phyloP scores from a whole-genome alignment of 2,888 invertebrate genomes.

The Dermolepida albohirtum region DNA sequence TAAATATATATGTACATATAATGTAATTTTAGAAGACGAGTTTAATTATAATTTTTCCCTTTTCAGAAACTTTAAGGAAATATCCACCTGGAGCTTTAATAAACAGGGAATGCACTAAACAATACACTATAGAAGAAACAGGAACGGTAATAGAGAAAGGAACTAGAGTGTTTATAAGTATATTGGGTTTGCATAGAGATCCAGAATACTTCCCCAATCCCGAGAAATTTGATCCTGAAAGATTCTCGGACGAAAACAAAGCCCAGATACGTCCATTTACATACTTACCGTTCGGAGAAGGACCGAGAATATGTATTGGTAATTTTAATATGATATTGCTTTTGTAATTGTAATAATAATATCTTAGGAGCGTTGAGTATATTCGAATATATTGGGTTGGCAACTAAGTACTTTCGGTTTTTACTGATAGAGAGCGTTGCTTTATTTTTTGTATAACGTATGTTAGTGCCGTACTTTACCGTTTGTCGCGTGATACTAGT shows the following conservation, averaged over 20 bases:
- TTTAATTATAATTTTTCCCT: not conserved
- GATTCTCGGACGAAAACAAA: constrained; percentile 32
- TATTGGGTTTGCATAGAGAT: constrained; percentile 43
- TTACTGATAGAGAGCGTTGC: too few species aligned
- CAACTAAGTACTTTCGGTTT: too few species aligned
- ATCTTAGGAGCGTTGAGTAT: too few species aligned
- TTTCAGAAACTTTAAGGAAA: constrained; percentile 58
- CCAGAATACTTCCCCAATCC: constrained; percentile 36
- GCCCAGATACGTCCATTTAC: constrained; percentile 5
- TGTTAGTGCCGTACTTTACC: too few species aligned
- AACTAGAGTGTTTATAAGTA: constrained; percentile 50
- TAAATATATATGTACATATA: not conserved
- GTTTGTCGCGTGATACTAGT: too few species aligned
- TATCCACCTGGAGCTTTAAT: constrained; percentile 55
- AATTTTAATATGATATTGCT: not conserved
- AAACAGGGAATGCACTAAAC: constrained; percentile 46
- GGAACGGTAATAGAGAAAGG: constrained; percentile 51
- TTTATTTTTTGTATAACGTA: too few species aligned
- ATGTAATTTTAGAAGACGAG: not conserved
- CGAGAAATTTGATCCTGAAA: constrained; percentile 23
- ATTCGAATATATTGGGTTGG: too few species aligned
- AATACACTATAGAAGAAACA: constrained; percentile 47
- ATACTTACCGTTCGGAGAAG: constrained; percentile 36
- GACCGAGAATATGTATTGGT: constrained; percentile 37
- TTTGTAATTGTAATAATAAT: too few species aligned